Percentiles rank a stretch among this genome's conserved stretches.
Conservation (phyloP, 37 sponge, comb jelly and placozoan genomes). For the Mnemiopsis leidyi region DNA sequence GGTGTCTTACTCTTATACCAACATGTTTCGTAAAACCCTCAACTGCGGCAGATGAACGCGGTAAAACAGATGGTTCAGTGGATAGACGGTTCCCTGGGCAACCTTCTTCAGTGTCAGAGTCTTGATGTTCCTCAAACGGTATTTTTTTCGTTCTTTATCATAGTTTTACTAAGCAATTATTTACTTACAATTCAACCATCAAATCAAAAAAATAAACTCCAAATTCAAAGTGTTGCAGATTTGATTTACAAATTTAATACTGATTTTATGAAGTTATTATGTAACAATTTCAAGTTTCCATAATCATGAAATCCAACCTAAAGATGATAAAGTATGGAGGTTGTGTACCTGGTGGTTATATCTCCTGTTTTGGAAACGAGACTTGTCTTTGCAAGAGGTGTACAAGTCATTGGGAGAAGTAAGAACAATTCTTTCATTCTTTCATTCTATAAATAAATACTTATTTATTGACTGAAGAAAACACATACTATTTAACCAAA, state of each 20-base stretch:
- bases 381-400: slow-evolving; percentile 28
- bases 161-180: no score
- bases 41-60: slow-evolving; percentile 35
- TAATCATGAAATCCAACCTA: background rate
- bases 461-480: no score
- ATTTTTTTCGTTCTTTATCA: no score
- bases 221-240: no score
- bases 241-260: no score
- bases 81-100: background rate
- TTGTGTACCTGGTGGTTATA: background rate
- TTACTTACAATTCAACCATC: no score
- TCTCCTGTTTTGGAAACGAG: slow-evolving; percentile 6
- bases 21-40: no score
- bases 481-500: no score
- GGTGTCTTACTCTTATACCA: no score
- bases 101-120: slow-evolving; percentile 21
- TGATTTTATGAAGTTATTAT: no score
- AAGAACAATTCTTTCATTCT: background rate
- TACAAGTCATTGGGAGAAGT: slow-evolving; percentile 30
- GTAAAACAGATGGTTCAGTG: slow-evolving; percentile 9
- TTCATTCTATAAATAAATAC: no score
- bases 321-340: background rate
- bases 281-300: background rate
- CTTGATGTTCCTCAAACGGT: slow-evolving; percentile 39
- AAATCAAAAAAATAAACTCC: no score